Percentiles rank a stretch among this genome's conserved stretches.
Conservation (phyloP, 2,797 vertebrate species). For the Xenopus petersii region DNA sequence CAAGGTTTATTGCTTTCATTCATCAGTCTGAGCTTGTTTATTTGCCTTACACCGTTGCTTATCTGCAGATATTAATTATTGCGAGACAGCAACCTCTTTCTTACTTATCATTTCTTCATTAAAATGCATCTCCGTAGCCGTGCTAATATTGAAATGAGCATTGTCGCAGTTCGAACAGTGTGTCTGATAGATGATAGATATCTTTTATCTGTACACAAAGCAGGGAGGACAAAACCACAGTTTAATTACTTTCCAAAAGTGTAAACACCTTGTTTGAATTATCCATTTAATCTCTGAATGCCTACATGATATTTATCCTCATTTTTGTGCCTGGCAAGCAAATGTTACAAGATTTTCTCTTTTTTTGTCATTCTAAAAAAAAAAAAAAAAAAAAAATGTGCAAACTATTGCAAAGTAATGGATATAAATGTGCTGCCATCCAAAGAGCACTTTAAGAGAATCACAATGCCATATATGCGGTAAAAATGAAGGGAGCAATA, state of each 20-base stretch:
- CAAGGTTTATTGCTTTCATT: background rate
- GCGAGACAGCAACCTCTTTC: background rate
- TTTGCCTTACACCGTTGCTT: background rate
- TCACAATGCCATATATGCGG: constrained; percentile 36
- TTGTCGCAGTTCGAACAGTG: background rate
- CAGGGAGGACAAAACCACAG: constrained; percentile 13
- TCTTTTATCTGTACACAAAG: constrained; percentile 8
- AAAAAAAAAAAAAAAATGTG: constrained; percentile 24
- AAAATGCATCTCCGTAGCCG: background rate
- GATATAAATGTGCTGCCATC: constrained; percentile 44
- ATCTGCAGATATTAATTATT: constrained; percentile 18
- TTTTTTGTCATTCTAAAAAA: constrained; percentile 17
- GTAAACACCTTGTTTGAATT: constrained; percentile 35
- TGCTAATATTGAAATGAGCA: constrained; percentile 2
- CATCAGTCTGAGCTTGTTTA: background rate
- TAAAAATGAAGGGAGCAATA: constrained; percentile 38
- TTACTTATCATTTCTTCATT: constrained; percentile 13
- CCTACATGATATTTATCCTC: constrained; percentile 4
- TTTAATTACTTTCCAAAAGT: constrained; percentile 30
- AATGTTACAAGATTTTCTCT: constrained; percentile 28
- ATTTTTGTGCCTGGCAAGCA: background rate
- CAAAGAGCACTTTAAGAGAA: constrained; percentile 32
- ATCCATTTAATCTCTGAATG: background rate
- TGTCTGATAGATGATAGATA: constrained; percentile 20
- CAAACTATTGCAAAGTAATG: constrained; percentile 23